Evolutionary conservation across 2,888 invertebrate genomes (phyloP).

Genomic region (Baccha elongata): DNA sequence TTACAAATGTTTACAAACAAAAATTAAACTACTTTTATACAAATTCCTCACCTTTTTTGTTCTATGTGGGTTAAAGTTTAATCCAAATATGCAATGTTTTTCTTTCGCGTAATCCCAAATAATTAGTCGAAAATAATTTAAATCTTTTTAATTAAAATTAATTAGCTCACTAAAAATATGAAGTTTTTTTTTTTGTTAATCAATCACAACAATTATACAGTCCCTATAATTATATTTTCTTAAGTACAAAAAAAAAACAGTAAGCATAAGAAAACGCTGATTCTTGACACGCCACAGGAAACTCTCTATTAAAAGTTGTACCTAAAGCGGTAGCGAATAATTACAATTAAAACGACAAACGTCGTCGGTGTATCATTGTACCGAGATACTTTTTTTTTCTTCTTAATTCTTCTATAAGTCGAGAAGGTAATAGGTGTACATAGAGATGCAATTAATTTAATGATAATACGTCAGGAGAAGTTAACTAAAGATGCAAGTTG

Average conservation of each 20-base stretch:
- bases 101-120: conserved; percentile 47
- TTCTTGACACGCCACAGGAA: conserved; percentile 57
- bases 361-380: conserved; percentile 48
- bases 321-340: conserved; percentile 59
- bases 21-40: neutral
- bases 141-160: conserved; percentile 49
- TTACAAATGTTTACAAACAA: conserved; percentile 5
- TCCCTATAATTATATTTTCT: conserved; percentile 20
- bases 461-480: conserved; percentile 56
- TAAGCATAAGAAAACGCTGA: conserved; percentile 18
- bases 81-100: conserved; percentile 51
- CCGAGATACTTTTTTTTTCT: conserved; percentile 39
- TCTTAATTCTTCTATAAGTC: conserved; percentile 25
- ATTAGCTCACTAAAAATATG: conserved; percentile 43
- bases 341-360: conserved; percentile 61
- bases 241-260: neutral
- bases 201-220: conserved; percentile 17
- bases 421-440: conserved; percentile 24
- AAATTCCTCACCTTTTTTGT: conserved; percentile 56
- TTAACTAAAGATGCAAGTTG: conserved; percentile 34
- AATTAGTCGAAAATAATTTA: conserved; percentile 33
- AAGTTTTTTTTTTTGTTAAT: neutral
- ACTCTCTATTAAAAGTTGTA: conserved; percentile 44
- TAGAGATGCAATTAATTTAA: conserved; percentile 37
- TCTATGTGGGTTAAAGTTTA: conserved; percentile 34